These are phyloP conservation scores for Yponomeuta plumbellus DNA, from an alignment of 2,888 invertebrate species.

Conservation along the genomic window DNA sequence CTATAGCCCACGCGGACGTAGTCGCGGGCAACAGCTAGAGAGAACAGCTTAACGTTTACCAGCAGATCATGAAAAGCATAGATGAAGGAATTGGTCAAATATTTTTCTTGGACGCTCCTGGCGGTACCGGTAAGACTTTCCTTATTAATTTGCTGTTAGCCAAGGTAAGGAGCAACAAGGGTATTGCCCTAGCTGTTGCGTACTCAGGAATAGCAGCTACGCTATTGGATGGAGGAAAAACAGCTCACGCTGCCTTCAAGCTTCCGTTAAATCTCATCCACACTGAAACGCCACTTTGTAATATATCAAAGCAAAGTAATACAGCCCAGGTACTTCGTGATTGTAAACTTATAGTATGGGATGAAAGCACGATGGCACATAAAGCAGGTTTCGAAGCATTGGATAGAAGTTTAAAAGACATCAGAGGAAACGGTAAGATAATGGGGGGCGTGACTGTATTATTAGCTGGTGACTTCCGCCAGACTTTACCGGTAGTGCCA, in stretches of 20 bases:
- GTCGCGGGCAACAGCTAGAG: too few relatives aligned
- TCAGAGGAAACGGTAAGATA: slow-evolving; percentile 20
- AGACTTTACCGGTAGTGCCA: slow-evolving; percentile 26
- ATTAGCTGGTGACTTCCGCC: slow-evolving; percentile 27
- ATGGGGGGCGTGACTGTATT: slow-evolving; percentile 27
- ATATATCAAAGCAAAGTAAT: slow-evolving; percentile 27
- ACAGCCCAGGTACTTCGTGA: slow-evolving; percentile 26
- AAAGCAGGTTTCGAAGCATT: slow-evolving; percentile 28
- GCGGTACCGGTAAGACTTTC: slow-evolving; percentile 22
- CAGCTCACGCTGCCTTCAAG: slow-evolving; percentile 17
- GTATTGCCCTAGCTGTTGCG: slow-evolving; percentile 9
- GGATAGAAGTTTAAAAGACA: slow-evolving; percentile 27
- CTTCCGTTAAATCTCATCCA: slow-evolving; percentile 19
- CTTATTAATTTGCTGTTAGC: slow-evolving; percentile 24
- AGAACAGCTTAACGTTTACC: neutral
- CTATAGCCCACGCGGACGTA: too few relatives aligned
- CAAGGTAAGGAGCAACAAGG: neutral
- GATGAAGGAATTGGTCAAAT: slow-evolving; percentile 2
- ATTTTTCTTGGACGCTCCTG: slow-evolving; percentile 16
- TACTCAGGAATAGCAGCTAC: slow-evolving; percentile 16
- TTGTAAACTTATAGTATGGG: slow-evolving; percentile 24
- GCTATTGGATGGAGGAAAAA: slow-evolving; percentile 14
- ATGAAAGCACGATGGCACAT: slow-evolving; percentile 28
- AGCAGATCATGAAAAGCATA: neutral
- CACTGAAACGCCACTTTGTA: slow-evolving; percentile 23